Percentiles rank a stretch among this genome's conserved stretches.
Evolutionary conservation across 1,140 invertebrate genomes (phyloP).

Genomic region (Eriocheir sinensis): DNA sequence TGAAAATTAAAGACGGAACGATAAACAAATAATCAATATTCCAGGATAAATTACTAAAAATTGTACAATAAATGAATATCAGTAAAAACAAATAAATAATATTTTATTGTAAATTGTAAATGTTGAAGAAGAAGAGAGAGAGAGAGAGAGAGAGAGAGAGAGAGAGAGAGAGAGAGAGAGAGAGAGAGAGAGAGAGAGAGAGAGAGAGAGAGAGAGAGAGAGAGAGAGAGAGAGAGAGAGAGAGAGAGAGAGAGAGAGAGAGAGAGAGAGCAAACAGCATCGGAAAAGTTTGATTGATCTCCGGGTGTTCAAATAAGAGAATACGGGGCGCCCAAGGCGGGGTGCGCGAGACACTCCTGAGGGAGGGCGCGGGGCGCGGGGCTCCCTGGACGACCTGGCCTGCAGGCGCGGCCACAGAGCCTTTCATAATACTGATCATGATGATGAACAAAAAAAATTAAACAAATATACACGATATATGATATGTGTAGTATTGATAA

Average conservation of each 20-base stretch:
- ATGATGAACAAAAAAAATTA: no score
- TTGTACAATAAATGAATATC: no score
- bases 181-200: not conserved
- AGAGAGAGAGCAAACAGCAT: constrained; percentile 14
- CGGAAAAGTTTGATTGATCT: constrained; percentile 16
- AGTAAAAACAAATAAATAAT: no score
- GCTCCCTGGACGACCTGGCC: no score
- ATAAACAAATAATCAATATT: no score
- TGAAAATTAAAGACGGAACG: no score
- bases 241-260: not conserved
- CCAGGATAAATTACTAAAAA: no score
- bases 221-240: constrained; percentile 21
- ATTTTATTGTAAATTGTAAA: no score
- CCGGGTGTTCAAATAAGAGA: not conserved
- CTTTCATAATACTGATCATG: no score
- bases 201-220: constrained; percentile 1
- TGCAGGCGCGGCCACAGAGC: no score
- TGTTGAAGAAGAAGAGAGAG: not conserved
- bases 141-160: not conserved
- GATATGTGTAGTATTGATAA: no score
- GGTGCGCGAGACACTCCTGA: not conserved
- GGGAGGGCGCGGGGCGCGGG: not conserved
- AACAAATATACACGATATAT: no score
- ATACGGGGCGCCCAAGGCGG: not conserved
- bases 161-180: not conserved